phyloP scores from a whole-genome alignment of 2,797 vertebrate genomes.

The Bucorvus abyssinicus region DNA sequence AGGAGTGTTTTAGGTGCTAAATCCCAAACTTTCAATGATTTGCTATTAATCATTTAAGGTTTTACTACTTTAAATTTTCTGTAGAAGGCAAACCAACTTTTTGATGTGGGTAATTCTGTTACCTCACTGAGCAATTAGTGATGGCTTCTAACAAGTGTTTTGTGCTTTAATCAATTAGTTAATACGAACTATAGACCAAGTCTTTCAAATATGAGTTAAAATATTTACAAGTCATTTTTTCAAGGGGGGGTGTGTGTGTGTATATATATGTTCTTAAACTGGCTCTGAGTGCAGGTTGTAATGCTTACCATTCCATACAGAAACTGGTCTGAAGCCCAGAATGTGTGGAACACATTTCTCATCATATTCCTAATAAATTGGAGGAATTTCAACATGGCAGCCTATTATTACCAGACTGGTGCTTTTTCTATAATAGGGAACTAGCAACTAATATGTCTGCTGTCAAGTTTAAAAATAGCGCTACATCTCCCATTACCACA shows the following conservation, averaged over 20 bases:
- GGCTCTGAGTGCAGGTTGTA: neutral
- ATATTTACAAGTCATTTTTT: neutral
- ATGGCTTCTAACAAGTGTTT: neutral
- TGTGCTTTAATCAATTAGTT: neutral
- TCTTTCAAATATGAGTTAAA: neutral
- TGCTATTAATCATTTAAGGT: neutral
- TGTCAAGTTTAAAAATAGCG: slow-evolving; percentile 77
- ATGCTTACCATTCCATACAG: neutral
- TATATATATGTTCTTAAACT: neutral
- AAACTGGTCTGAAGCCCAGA: neutral
- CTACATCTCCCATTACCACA: slow-evolving; percentile 68
- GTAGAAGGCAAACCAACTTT: slow-evolving; percentile 1
- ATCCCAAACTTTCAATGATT: neutral
- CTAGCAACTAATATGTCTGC: slow-evolving; percentile 70
- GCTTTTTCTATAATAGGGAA: slow-evolving; percentile 73
- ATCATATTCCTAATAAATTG: slow-evolving; percentile 43
- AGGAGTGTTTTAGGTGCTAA: neutral
- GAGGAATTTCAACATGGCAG: slow-evolving; percentile 61
- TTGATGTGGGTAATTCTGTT: slow-evolving; percentile 14
- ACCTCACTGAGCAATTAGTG: neutral
- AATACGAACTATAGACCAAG: neutral
- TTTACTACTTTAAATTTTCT: neutral
- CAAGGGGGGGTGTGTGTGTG: neutral
- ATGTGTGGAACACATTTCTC: slow-evolving; percentile 25
- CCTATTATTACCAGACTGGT: slow-evolving; percentile 68